Evolutionary conservation across 2,888 invertebrate genomes (phyloP).

Genomic region (Dioctria linearis): DNA sequence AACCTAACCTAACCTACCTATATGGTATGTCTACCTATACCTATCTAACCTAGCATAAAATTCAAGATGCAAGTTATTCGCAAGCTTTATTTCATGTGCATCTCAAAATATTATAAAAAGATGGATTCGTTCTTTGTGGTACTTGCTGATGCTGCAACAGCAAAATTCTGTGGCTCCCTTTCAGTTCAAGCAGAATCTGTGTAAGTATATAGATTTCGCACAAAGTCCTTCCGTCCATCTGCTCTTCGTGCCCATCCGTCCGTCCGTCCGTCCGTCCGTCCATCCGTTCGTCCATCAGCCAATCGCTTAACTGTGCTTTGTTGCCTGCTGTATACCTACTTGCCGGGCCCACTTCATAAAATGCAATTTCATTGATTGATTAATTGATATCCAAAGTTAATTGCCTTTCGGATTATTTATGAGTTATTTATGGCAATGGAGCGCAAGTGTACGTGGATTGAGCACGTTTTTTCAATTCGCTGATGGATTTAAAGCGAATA

Average conservation of each 20-base stretch:
- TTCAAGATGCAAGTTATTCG: slow-evolving; percentile 38
- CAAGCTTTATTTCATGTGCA: slow-evolving; percentile 40
- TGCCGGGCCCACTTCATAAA: slow-evolving; percentile 55
- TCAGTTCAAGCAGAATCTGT: not conserved
- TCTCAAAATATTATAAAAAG: not conserved
- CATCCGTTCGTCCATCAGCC: slow-evolving; percentile 49
- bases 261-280: slow-evolving; percentile 35
- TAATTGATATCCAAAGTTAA: slow-evolving; percentile 67
- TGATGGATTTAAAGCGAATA: slow-evolving; percentile 50
- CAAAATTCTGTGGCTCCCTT: too few relatives aligned
- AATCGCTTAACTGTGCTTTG: slow-evolving; percentile 48
- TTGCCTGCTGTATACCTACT: not conserved
- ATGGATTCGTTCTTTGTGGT: too few relatives aligned
- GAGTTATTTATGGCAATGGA: slow-evolving; percentile 59
- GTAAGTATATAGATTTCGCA: not conserved
- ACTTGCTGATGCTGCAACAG: too few relatives aligned
- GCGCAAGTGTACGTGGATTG: slow-evolving; percentile 50
- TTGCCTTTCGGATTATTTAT: slow-evolving; percentile 65
- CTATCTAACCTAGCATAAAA: not conserved
- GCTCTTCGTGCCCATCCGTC: slow-evolving; percentile 1
- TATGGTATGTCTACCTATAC: too few relatives aligned
- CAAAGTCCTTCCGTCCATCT: slow-evolving; percentile 1
- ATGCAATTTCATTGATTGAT: slow-evolving; percentile 63
- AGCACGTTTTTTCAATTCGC: slow-evolving; percentile 49
- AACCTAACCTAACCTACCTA: too few relatives aligned